These are phyloP conservation scores for Sebastes vulpes DNA, from an alignment of 2,797 vertebrate species.

Conservation along the genomic window DNA sequence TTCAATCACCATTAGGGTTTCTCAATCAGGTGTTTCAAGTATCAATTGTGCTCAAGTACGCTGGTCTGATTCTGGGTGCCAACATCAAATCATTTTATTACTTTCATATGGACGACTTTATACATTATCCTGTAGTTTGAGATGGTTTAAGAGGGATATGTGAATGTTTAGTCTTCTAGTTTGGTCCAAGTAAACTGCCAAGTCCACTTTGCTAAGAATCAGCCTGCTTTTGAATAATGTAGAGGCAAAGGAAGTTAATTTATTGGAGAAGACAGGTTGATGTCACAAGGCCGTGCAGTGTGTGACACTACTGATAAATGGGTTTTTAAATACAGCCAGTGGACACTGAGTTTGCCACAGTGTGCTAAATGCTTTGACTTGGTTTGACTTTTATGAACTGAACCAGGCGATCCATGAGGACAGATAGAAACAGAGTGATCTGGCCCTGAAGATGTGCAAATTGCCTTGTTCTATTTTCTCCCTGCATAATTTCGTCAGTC, in stretches of 20 bases:
- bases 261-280: constrained; percentile 10
- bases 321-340: constrained; percentile 1
- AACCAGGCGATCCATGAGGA: neutral
- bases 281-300: neutral
- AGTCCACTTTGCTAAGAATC: neutral
- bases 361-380: constrained; percentile 3
- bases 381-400: neutral
- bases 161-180: neutral
- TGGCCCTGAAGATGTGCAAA: constrained; percentile 19
- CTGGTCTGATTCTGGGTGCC: neutral
- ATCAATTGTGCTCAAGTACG: neutral
- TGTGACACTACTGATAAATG: constrained; percentile 5
- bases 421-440: constrained; percentile 15
- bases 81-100: neutral
- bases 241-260: neutral
- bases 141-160: neutral
- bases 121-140: neutral
- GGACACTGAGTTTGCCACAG: neutral
- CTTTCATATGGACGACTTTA: neutral
- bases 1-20: neutral
- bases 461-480: constrained; percentile 15
- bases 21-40: neutral
- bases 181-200: neutral
- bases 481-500: constrained; percentile 15
- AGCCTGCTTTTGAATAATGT: neutral